Evolutionary conservation across 1,140 invertebrate genomes (phyloP).

Genomic region (Temnothorax nylanderi): DNA sequence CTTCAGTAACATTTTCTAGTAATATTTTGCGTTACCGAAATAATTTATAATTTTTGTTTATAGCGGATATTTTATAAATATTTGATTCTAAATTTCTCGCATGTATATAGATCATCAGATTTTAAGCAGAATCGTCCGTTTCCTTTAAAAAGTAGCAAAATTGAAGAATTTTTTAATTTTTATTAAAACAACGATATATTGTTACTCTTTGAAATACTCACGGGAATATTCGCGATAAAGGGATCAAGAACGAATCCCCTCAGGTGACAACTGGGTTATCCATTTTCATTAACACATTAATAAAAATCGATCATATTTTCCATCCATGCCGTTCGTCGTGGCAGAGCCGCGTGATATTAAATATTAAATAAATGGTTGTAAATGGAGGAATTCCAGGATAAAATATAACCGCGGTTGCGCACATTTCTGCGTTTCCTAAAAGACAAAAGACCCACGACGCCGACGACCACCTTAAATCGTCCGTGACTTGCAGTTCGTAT

Average conservation of each 20-base stretch:
- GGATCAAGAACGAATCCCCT: conserved; percentile 5
- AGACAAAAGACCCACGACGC: neutral
- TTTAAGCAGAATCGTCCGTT: neutral
- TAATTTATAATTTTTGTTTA: neutral
- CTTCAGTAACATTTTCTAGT: neutral
- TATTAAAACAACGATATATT: conserved; percentile 4
- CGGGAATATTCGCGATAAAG: neutral
- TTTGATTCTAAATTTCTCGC: neutral
- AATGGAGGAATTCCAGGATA: neutral
- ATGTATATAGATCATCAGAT: neutral
- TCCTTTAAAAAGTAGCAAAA: neutral
- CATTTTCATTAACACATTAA: conserved; percentile 24
- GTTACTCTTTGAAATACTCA: neutral
- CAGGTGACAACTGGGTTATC: neutral
- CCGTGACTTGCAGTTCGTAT: neutral
- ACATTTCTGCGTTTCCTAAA: neutral
- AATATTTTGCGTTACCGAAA: neutral
- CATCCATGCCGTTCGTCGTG: neutral
- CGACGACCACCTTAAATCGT: neutral
- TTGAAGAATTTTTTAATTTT: neutral
- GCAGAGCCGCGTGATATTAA: neutral
- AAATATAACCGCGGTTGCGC: neutral
- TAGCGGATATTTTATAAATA: neutral
- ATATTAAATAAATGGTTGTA: conserved; percentile 1
- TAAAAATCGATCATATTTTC: conserved; percentile 22